Evolutionary conservation across 2,797 vertebrate genomes (phyloP).

Genomic region (Serranus cabrilla): DNA sequence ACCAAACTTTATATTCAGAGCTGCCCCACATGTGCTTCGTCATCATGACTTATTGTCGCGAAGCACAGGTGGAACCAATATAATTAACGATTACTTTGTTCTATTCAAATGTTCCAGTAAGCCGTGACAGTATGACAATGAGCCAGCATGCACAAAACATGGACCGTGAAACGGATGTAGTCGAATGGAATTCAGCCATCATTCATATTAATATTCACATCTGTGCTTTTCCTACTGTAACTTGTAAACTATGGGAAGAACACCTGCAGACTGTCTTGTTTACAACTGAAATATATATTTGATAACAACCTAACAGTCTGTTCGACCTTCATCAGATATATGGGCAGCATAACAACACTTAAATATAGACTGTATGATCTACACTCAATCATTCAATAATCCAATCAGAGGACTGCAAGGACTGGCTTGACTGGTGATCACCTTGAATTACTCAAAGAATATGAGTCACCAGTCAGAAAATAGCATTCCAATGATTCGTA

Average conservation of each 20-base stretch:
- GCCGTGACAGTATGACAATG: neutral
- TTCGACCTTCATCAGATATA: neutral
- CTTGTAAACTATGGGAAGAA: conserved; percentile 9
- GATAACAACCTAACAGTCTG: neutral
- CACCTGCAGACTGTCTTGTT: neutral
- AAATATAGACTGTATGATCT: too few species aligned
- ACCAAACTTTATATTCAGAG: neutral
- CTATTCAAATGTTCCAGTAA: neutral
- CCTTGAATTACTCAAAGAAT: too few species aligned
- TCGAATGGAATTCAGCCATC: neutral
- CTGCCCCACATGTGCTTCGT: neutral
- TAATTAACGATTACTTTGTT: neutral
- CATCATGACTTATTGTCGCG: conserved; percentile 3
- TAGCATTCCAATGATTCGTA: too few species aligned
- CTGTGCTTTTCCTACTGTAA: neutral
- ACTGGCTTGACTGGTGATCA: too few species aligned
- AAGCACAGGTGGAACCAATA: conserved; percentile 3
- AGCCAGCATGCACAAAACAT: neutral
- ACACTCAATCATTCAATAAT: too few species aligned
- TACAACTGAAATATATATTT: conserved; percentile 1
- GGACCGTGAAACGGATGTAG: neutral
- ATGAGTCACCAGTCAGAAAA: too few species aligned
- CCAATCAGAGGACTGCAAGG: too few species aligned
- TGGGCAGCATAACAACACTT: neutral
- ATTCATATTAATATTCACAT: neutral